A percentile compares a stretch with the other conserved stretches of the same genome.
Conservation (phyloP, 2,797 vertebrate species). For the Kryptopterus vitreolus region DNA sequence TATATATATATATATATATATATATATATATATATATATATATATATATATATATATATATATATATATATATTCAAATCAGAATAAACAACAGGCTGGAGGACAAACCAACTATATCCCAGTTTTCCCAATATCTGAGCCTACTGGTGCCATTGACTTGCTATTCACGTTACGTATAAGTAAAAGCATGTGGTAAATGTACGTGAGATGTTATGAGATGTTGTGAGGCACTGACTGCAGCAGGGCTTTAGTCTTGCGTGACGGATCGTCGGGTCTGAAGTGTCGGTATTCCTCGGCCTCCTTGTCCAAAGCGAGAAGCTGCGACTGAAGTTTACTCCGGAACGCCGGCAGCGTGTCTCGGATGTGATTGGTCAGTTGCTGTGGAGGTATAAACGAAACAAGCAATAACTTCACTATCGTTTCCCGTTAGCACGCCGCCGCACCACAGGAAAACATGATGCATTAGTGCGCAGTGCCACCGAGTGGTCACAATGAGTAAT, state of each 20-base stretch:
- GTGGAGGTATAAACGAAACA: not conserved
- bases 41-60: too few species aligned
- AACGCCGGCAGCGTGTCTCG: slow-evolving; percentile 90
- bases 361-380: slow-evolving; percentile 65
- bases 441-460: too few species aligned
- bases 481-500: not conserved
- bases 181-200: too few species aligned
- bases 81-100: too few species aligned
- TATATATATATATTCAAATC: too few species aligned
- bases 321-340: slow-evolving; percentile 91
- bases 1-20: too few species aligned
- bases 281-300: slow-evolving; percentile 91
- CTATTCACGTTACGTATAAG: too few species aligned
- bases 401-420: too few species aligned
- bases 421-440: not conserved
- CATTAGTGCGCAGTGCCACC: not conserved
- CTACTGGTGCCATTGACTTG: too few species aligned
- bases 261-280: slow-evolving; percentile 20
- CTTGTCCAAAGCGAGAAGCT: slow-evolving; percentile 90
- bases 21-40: too few species aligned
- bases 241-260: slow-evolving; percentile 27
- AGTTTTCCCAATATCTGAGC: too few species aligned
- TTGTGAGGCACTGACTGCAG: slow-evolving; percentile 70
- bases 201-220: not conserved
- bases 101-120: too few species aligned